phyloP scores from a whole-genome alignment of 2,888 invertebrate genomes.

The Andrena chrysosceles region DNA sequence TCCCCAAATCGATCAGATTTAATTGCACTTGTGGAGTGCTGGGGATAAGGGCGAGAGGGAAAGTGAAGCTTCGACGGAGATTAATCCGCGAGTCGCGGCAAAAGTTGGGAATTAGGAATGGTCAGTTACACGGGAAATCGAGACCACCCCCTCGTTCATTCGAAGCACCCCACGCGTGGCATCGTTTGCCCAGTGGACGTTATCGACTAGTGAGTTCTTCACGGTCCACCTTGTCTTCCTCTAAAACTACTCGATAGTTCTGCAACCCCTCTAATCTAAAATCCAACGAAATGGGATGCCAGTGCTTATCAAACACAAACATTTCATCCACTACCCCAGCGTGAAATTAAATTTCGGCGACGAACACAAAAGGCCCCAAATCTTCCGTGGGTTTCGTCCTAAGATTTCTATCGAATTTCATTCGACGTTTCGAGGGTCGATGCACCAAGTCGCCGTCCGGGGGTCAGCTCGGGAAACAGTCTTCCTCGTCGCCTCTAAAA shows the following conservation, averaged over 20 bases:
- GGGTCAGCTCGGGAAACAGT: neutral
- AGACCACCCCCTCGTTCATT: conserved; percentile 43
- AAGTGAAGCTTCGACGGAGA: conserved; percentile 37
- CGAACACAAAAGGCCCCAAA: neutral
- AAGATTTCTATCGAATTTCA: conserved; percentile 1
- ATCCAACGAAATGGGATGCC: too few relatives aligned
- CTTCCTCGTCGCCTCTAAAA: conserved; percentile 70
- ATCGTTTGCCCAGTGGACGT: conserved; percentile 55
- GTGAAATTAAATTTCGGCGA: too few relatives aligned
- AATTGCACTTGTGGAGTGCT: neutral
- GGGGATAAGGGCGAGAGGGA: conserved; percentile 4
- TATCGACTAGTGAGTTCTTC: conserved; percentile 70
- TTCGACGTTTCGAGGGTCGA: conserved; percentile 2
- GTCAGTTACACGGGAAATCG: conserved; percentile 73
- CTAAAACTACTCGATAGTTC: neutral
- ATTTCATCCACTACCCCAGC: neutral
- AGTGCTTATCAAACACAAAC: neutral
- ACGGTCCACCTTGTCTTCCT: neutral
- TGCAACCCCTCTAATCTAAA: neutral
- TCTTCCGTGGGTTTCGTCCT: neutral
- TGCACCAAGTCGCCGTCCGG: neutral
- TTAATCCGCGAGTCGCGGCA: conserved; percentile 38
- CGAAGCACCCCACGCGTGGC: conserved; percentile 57
- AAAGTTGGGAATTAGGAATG: conserved; percentile 72
- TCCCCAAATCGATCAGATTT: conserved; percentile 34